Evolutionary conservation across 1,140 invertebrate genomes (phyloP), one percentile per base, ranked within the genome.

Genomic region (Drusus annulatus): DNA sequence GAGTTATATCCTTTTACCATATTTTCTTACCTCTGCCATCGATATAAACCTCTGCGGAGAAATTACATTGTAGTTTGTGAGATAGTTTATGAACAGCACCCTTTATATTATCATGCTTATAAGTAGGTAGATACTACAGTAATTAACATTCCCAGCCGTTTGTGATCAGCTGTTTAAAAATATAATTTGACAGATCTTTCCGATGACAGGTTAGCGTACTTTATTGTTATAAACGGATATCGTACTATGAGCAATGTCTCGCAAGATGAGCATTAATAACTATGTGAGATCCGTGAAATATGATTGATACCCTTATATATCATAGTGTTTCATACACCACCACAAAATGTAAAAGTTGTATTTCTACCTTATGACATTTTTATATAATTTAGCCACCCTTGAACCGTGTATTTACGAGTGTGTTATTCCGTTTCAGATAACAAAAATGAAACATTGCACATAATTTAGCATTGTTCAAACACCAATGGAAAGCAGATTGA

Each of bases 111-210:
- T 10, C 36, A 1, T n/a, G 36, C 36, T 45, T 45, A 45, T 45
- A 13, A 45, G 36, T 45, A 45, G 36, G 36, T 45, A 45, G 36
- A 10, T 45, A 45, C 36, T 45, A 45, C 5, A 45, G 13, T 13
- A 45, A 45, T 45, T 0, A 45, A 45, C 36, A 45, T 45, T 45
- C 36, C 31, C 36, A 45, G 36, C 36, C 8, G 36, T 45, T 45
- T 45, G 17, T 16, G 36, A 65, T 77, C 75, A 77, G 75, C 75
- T 77, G 75, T 77, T 76, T 77, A 74, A 74, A 74, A 74, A 52
- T 71, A 74, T 54, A 25, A 25, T 74, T 74, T 74, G 69, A 74
- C 69, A 74, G 69, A 5, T 74, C 50, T 56, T 74, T 54, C 51
- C 69, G 23, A 28, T 77, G 60, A 63, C 58, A 77, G 60, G 75